Evolutionary conservation across 2,888 invertebrate species (phyloP).

Genomic region (Drosophila mimetica): DNA sequence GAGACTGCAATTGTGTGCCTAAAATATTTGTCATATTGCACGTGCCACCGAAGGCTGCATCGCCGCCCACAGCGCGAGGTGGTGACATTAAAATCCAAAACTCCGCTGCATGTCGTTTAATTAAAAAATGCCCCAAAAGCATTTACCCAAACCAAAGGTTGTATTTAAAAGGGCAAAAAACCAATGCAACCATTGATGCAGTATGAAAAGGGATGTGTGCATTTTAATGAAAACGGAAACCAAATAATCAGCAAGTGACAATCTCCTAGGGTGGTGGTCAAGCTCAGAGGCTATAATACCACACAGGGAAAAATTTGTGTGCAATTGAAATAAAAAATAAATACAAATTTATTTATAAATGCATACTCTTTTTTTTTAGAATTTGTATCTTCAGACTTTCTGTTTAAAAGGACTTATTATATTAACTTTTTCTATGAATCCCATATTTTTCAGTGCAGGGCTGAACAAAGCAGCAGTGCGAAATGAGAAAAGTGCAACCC

Average conservation of each 20-base stretch:
- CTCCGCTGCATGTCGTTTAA: slow-evolving; percentile 71
- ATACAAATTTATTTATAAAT: not conserved
- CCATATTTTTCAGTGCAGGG: not conserved
- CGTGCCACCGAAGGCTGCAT: slow-evolving; percentile 57
- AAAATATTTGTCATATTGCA: slow-evolving; percentile 78
- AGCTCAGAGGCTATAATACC: slow-evolving; percentile 68
- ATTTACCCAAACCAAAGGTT: slow-evolving; percentile 61
- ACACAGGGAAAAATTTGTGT: not conserved
- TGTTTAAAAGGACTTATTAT: too few species aligned
- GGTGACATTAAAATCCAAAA: slow-evolving; percentile 65
- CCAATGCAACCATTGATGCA: slow-evolving; percentile 60
- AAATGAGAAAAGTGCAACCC: slow-evolving; percentile 73
- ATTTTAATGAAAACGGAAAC: slow-evolving; percentile 78
- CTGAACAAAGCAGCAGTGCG: slow-evolving; percentile 51
- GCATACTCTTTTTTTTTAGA: not conserved
- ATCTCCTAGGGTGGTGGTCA: slow-evolving; percentile 69
- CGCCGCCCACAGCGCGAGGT: slow-evolving; percentile 62
- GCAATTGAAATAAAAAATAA: not conserved
- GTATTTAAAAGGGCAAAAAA: slow-evolving; percentile 36
- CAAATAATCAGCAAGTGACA: slow-evolving; percentile 75
- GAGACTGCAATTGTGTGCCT: slow-evolving; percentile 46
- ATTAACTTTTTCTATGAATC: too few species aligned
- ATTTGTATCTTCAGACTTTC: accelerated
- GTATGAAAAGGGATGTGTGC: slow-evolving; percentile 46
- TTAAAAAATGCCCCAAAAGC: slow-evolving; percentile 81